These are phyloP conservation scores for Cinclus cinclus DNA, from an alignment of 2,113 vertebrate genomes.

Conservation along the genomic window DNA sequence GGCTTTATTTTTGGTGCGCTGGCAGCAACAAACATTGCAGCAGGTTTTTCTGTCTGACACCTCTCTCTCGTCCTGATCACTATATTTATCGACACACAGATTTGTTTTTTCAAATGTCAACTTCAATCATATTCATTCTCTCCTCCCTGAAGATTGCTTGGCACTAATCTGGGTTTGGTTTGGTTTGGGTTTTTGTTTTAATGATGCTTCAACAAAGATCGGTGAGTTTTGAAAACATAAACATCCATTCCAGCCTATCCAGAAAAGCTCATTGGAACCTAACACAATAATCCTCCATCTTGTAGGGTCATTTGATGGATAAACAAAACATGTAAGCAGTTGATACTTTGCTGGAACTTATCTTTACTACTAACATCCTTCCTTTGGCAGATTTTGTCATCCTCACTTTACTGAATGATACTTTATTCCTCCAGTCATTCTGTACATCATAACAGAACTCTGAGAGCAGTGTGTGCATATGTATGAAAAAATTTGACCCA, in stretches of 20 bases:
- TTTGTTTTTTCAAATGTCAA: conserved; percentile 53
- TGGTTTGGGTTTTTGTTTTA: conserved; percentile 44
- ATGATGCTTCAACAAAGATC: background rate
- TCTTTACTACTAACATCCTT: background rate
- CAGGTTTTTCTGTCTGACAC: conserved; percentile 66
- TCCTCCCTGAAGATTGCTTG: conserved; percentile 32
- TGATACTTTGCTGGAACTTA: background rate
- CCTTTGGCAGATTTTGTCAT: background rate
- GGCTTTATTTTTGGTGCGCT: background rate
- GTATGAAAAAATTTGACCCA: background rate
- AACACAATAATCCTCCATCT: background rate
- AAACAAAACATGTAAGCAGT: background rate
- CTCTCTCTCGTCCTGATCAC: conserved; percentile 8
- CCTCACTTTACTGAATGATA: background rate
- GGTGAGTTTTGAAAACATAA: background rate
- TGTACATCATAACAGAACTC: background rate
- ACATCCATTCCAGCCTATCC: background rate
- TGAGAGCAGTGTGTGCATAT: background rate
- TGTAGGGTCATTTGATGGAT: background rate
- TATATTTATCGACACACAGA: conserved; percentile 57
- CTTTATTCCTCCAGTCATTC: background rate
- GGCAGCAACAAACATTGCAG: conserved; percentile 10
- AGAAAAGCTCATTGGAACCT: background rate
- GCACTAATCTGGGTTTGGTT: conserved; percentile 20
- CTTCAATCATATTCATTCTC: conserved; percentile 32